Base-by-base conservation (phyloP, 92 coral and sea anemone species). In the Phenganax subtilis region DNA sequence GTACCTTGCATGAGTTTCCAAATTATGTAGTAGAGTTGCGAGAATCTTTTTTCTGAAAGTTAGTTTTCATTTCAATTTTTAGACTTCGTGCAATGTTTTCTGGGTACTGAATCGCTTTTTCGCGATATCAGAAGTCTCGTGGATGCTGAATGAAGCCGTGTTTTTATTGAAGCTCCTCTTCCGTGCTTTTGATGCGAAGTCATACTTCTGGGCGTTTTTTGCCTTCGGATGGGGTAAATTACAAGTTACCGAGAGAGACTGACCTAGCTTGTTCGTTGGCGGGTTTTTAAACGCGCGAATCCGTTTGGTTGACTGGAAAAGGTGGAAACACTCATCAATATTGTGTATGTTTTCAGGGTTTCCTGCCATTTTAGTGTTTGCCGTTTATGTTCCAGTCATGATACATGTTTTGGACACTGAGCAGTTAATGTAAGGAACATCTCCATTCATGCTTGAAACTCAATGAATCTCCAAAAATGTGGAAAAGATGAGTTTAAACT, bases 341-440 rank as follows among this genome's bases (percentile, higher is more conserved):
- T 44, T 28, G 7, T 51, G 6, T 12, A 52, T 9, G 25, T 76
- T 76, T 75, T 77, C 51, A 79, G 83, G 83, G 52, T 65, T 79
- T 79, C 92, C 97, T 0, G 89, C 81, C 57, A 51, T 92, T 55
- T 85, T 92, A 31, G 84, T 88, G 28, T 82, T 90, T 82, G 88
- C 87, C 60, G 74, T 89, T 7, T 89, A 91, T 59, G 84, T 88
- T 68, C 94, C 97, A 28, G 74, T 87, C 44, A 81, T 89, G 83
- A 30, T 79, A 27, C 3, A 27, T 17, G 15, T 30, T 25, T 2
- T 79, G 54, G 83, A 79, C 25, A 51, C 51, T 6, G 82, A 77
- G 44, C 17, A 25, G 44, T 15, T 31, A 51, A 53, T 51, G 74
- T 79, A 79, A 12, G 73, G 28, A 61, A 61, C 67, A 8, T 5